Evolutionary conservation across 2,888 invertebrate species (phyloP).

Genomic region (Adela reaumurella): DNA sequence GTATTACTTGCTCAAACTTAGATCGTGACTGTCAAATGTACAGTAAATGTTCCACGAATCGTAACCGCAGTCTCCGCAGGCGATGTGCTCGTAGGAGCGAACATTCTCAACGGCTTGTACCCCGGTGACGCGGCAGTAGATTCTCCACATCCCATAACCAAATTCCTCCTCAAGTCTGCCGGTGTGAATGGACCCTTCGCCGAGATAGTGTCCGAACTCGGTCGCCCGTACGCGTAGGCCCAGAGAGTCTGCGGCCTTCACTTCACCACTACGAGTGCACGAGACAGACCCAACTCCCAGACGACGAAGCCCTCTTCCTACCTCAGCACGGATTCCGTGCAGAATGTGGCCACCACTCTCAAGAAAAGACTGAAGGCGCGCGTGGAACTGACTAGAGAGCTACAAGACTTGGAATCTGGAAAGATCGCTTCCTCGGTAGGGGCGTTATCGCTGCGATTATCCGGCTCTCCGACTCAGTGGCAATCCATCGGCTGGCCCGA

Average conservation of each 20-base stretch:
- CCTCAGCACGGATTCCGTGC: conserved; percentile 63
- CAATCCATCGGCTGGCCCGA: conserved; percentile 65
- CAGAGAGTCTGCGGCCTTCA: conserved; percentile 86
- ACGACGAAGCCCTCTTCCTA: conserved; percentile 29
- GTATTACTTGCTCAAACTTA: conserved; percentile 65
- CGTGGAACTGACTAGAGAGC: conserved; percentile 71
- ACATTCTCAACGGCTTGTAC: conserved; percentile 73
- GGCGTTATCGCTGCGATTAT: conserved; percentile 41
- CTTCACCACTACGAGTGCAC: conserved; percentile 58
- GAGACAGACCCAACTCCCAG: conserved; percentile 29
- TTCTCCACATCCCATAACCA: conserved; percentile 81
- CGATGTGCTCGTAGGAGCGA: conserved; percentile 70
- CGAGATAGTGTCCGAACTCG: conserved; percentile 56
- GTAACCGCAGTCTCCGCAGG: conserved; percentile 58
- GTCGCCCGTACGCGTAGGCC: conserved; percentile 87
- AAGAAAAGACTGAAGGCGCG: conserved; percentile 72
- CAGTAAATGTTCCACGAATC: conserved; percentile 51
- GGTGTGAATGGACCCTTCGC: conserved; percentile 41
- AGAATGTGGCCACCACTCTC: conserved; percentile 70
- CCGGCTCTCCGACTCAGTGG: conserved; percentile 67
- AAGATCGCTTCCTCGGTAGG: conserved; percentile 39
- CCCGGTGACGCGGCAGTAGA: conserved; percentile 71
- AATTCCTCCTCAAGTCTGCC: conserved; percentile 59
- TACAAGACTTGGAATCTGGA: conserved; percentile 61
- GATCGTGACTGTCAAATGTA: conserved; percentile 69